These are phyloP conservation scores for Andrena cerasifolii DNA, from an alignment of 1,140 invertebrate genomes.

Conservation along the genomic window DNA sequence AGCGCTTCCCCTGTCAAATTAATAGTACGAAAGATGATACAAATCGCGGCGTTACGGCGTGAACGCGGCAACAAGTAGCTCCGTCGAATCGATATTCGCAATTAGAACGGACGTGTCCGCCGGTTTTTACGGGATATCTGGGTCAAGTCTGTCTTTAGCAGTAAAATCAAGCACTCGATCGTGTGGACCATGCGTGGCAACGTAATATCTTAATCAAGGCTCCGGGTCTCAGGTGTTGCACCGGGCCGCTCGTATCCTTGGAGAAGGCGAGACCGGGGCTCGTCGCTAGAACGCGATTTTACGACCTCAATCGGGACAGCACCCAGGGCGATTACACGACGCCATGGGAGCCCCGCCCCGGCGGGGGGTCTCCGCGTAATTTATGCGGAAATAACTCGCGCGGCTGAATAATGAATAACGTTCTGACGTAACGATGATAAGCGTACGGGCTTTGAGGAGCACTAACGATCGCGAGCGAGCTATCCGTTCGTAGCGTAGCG, in stretches of 20 bases:
- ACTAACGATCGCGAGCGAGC: neutral
- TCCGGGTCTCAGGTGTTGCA: constrained; percentile 54
- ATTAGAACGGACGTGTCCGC: constrained; percentile 51
- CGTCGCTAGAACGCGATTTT: constrained; percentile 43
- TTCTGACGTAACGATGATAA: neutral
- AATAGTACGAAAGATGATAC: constrained; percentile 63
- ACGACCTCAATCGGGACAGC: neutral
- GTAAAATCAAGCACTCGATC: constrained; percentile 57
- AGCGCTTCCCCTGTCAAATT: constrained; percentile 63
- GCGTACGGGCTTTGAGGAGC: too few species aligned
- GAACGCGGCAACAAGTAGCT: constrained; percentile 11
- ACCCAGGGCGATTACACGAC: neutral
- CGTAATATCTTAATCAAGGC: constrained; percentile 67
- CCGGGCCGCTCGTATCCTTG: constrained; percentile 54
- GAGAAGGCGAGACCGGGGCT: constrained; percentile 34
- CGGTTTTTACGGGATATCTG: constrained; percentile 48
- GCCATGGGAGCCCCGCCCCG: neutral
- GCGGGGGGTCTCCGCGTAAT: neutral
- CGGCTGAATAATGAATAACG: neutral
- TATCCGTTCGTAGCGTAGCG: too few species aligned
- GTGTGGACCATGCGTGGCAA: constrained; percentile 53
- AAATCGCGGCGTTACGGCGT: constrained; percentile 35
- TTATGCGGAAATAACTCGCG: constrained; percentile 1
- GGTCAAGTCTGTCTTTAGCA: constrained; percentile 63
- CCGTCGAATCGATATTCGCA: constrained; percentile 52